These are phyloP conservation scores for Lysandra bellargus DNA, from an alignment of 2,888 invertebrate genomes.

Conservation along the genomic window DNA sequence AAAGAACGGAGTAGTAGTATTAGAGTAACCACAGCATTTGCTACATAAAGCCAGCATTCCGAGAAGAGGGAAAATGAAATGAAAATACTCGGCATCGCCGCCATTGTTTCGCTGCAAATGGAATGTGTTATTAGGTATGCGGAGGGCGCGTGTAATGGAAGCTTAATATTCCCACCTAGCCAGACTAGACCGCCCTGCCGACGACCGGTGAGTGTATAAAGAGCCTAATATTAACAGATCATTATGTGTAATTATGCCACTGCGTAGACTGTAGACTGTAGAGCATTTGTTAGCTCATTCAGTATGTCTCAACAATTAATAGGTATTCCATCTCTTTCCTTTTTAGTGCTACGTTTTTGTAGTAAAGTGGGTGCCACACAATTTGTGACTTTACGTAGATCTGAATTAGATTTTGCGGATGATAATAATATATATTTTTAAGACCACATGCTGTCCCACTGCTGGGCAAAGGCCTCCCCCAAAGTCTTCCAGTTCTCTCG, in stretches of 20 bases:
- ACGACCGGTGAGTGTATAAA: not conserved
- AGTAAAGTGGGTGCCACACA: not conserved
- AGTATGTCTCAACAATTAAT: not conserved
- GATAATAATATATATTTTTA: not conserved
- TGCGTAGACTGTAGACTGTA: not conserved
- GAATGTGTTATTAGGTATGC: slow-evolving; percentile 30
- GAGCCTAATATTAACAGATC: slow-evolving; percentile 5
- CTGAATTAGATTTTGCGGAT: not conserved
- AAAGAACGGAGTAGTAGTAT: not conserved
- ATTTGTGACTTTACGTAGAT: not conserved
- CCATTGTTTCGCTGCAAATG: slow-evolving; percentile 26
- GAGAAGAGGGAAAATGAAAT: slow-evolving; percentile 26
- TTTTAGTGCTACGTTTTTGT: not conserved
- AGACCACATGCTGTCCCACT: too few species aligned
- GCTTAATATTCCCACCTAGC: slow-evolving; percentile 28
- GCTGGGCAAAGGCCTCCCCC: too few species aligned
- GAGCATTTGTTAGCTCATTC: not conserved
- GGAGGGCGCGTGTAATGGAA: slow-evolving; percentile 25
- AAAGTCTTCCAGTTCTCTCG: too few species aligned
- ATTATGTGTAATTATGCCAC: slow-evolving; percentile 8
- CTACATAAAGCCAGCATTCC: slow-evolving; percentile 19
- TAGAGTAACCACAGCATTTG: slow-evolving; percentile 12
- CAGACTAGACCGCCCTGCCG: not conserved
- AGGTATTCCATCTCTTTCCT: not conserved
- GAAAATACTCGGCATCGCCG: slow-evolving; percentile 30